Evolutionary conservation across 2,888 invertebrate species (phyloP), one percentile per base, ranked within the genome.

Genomic region (Liposcelis brunnea): DNA sequence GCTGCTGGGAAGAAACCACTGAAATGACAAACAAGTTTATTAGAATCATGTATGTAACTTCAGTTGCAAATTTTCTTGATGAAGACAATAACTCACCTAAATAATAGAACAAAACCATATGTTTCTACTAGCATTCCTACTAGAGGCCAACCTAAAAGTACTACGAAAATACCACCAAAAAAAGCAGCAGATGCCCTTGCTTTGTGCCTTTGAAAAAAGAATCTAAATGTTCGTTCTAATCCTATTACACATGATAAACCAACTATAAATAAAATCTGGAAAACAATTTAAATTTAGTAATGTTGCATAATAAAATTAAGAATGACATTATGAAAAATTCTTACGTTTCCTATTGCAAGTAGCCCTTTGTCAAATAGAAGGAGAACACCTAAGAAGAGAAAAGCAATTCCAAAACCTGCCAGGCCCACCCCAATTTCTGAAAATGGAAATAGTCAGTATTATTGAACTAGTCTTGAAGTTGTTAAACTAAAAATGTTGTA

Each of bases 341-440:
- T 80, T 73, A 97, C 97, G 75, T 98, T 99, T 61, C 98, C 98
- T 62, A 98, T 90, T n/a, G 97, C 97, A 47, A 98, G 68, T 47
- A 98, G 69, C 44, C 97, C 97, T 66, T 91, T 93, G 65, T 98
- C 98, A 63, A 98, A 95, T 45, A 98, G 68, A 48, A 98, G 68
- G 40, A 98, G 58, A 33, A 95, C 80, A 48, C 97, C 97, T 6
- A 98, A 72, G 57, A 97, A 89, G 6, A 98, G 73, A 64, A 98
- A 97, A 48, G 84, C 79, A 55, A 94, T 79, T 7, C 97, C 97
- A 66, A 98, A 95, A 3, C 90, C 91, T 3, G 94, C 87, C 43
- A 98, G 71, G 14, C 95, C 97, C 34, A 97, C 90, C 15, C 97
- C 98, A 58, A 98, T 97, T 70, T 97, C 89, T 90, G 69, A 49